Conservation (phyloP, 2,797 vertebrate genomes). For the Lacerta agilis region DNA sequence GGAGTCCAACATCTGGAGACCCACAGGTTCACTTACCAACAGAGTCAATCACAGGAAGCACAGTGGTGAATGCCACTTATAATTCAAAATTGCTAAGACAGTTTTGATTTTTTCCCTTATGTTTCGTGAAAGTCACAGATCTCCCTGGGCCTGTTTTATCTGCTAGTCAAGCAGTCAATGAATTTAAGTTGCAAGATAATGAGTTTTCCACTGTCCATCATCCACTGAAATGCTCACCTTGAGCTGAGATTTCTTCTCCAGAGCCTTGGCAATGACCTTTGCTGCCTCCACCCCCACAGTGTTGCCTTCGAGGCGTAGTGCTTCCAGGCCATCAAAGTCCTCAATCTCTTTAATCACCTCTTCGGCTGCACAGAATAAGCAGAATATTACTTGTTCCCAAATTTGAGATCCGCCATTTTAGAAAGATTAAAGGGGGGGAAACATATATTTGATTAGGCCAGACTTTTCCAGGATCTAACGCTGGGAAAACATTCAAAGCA, state of each 20-base stretch:
- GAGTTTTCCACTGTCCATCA: not conserved
- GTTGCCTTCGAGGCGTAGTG: constrained; percentile 94
- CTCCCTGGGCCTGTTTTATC: not conserved
- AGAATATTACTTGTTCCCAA: constrained; percentile 26
- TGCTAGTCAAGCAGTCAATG: not conserved
- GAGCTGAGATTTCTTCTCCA: constrained; percentile 90
- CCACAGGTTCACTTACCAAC: not conserved
- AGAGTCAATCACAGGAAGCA: not conserved
- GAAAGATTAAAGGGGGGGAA: not conserved
- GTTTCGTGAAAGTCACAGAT: not conserved
- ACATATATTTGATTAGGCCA: not conserved
- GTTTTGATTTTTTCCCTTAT: not conserved
- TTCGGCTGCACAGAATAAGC: constrained; percentile 79
- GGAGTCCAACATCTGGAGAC: no score
- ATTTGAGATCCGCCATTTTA: not conserved
- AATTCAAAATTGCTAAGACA: not conserved
- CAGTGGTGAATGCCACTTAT: not conserved
- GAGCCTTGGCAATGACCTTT: constrained; percentile 90
- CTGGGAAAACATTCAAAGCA: not conserved
- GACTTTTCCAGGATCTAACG: not conserved
- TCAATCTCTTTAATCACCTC: constrained; percentile 92
- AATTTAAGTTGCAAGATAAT: not conserved
- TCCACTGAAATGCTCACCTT: constrained; percentile 80
- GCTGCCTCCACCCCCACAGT: constrained; percentile 94
- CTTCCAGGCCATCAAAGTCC: constrained; percentile 88